Base-by-base conservation (phyloP, 2,888 invertebrate species). In the Lacanobia oleracea region DNA sequence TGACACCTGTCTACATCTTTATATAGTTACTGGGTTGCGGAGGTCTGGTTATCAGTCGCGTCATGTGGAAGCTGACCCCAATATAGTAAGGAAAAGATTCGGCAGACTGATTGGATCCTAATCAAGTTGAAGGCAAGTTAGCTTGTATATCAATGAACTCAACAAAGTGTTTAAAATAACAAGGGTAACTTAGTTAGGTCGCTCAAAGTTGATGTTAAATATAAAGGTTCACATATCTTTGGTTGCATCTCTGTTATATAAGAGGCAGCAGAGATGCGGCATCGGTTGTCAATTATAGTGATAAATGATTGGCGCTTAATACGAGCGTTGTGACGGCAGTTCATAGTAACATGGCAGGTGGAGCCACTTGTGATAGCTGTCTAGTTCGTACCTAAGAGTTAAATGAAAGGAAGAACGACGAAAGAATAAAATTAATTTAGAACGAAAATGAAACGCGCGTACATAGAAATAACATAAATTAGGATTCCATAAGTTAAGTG, bases 201-300 rank as follows among this genome's bases (percentile, higher is more conserved):
- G 5, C 14, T 50, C 12, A 65, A 60, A 69, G 51, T 77, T 66
- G 62, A 61, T 53, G 23, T n/a, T 10, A 27, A 75, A 14, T 53
- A 57, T 43, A 61, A 63, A 48, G 63, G 63, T 61, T 48, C 53
- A 40, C 21, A n/a, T 79, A 82, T 77, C 68, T 72, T 33, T 3
- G 68, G 48, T 63, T 21, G 57, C 53, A 72, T 77, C 68, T 80
- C 37, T 37, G 33, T 59, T 67, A 57, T 50, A 53, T 59, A 51
- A 64, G 68, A 53, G 54, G 18, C 4, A 51, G 43, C 21, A 69
- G 69, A 67, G 75, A 77, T 71, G 72, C 53, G 53, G 54, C 59
- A 80, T 77, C 73, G n/a, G 45, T 33, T 73, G 84, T 83, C 83
- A 83, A 84, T 83, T 83, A 84, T 37, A 57, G 69, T 83, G 70